These are phyloP conservation scores for Drosophila neutralis DNA, from an alignment of 2,888 invertebrate genomes.

Conservation along the genomic window DNA sequence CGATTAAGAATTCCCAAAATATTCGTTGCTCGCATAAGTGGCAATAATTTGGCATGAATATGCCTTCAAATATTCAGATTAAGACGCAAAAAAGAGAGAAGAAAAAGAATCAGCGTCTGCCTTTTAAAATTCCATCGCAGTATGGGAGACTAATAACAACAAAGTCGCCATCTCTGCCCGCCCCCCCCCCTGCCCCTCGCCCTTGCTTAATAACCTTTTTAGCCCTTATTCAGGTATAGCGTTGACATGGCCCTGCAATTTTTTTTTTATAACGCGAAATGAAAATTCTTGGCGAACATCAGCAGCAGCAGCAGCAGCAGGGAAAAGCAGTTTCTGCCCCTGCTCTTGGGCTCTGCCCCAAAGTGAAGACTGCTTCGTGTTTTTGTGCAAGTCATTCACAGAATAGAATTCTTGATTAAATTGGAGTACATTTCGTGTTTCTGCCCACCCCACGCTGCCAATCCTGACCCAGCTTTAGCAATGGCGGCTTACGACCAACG, in stretches of 20 bases:
- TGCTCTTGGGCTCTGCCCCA: constrained; percentile 1
- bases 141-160: constrained; percentile 27
- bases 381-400: constrained; percentile 79
- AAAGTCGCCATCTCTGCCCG: constrained; percentile 19
- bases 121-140: background rate
- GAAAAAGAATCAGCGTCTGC: background rate
- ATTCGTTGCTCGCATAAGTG: background rate
- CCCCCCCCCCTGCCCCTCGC: background rate
- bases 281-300: constrained; percentile 54
- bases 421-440: constrained; percentile 79
- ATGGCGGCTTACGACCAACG: constrained; percentile 54
- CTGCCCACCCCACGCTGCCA: constrained; percentile 10
- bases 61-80: constrained; percentile 5
- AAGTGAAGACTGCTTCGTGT: constrained; percentile 57
- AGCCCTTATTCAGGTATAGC: constrained; percentile 38
- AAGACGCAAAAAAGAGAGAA: background rate
- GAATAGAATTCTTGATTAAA: constrained; percentile 82
- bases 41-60: background rate
- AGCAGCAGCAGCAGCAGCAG: constrained; percentile 4
- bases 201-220: constrained; percentile 10
- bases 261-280: constrained; percentile 51
- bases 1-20: background rate
- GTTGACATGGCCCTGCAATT: constrained; percentile 47
- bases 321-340: constrained; percentile 22
- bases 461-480: constrained; percentile 6